Conservation (phyloP, 1,140 invertebrate genomes). For the Reticulitermes speratus region DNA sequence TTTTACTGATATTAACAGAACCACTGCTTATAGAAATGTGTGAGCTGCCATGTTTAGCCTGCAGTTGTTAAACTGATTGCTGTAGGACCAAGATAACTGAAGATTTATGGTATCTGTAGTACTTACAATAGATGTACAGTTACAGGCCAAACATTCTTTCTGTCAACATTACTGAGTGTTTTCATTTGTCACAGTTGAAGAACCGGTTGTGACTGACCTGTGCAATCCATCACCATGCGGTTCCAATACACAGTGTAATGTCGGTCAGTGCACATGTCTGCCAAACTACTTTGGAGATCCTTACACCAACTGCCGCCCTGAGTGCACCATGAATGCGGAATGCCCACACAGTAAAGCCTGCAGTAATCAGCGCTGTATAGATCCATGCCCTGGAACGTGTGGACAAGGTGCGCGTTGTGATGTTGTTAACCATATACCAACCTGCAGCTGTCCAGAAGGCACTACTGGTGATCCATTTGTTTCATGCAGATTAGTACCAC, state of each 20-base stretch:
- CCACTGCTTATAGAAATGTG: too few relatives aligned
- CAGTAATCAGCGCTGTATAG: conserved; percentile 68
- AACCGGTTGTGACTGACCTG: conserved; percentile 50
- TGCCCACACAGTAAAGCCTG: conserved; percentile 74
- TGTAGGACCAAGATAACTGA: too few relatives aligned
- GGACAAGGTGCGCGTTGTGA: conserved; percentile 70
- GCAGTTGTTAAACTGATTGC: too few relatives aligned
- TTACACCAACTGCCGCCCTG: conserved; percentile 66
- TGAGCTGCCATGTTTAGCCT: too few relatives aligned
- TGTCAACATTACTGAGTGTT: neutral
- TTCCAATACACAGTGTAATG: conserved; percentile 68
- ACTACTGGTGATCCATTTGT: conserved; percentile 78
- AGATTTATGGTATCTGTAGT: too few relatives aligned
- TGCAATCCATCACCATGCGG: conserved; percentile 80
- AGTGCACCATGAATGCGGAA: conserved; percentile 81
- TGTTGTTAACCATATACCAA: conserved; percentile 75
- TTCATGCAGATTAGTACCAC: conserved; percentile 53
- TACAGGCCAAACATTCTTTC: too few relatives aligned
- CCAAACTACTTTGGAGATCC: conserved; percentile 75
- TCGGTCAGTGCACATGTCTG: conserved; percentile 71
- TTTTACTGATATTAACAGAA: too few relatives aligned
- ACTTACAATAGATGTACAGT: too few relatives aligned
- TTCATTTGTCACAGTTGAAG: neutral
- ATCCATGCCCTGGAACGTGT: conserved; percentile 77
- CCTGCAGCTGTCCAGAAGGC: conserved; percentile 65